These are phyloP conservation scores for Phoxinus phoxinus DNA, from an alignment of 2,113 vertebrate species.

Conservation along the genomic window DNA sequence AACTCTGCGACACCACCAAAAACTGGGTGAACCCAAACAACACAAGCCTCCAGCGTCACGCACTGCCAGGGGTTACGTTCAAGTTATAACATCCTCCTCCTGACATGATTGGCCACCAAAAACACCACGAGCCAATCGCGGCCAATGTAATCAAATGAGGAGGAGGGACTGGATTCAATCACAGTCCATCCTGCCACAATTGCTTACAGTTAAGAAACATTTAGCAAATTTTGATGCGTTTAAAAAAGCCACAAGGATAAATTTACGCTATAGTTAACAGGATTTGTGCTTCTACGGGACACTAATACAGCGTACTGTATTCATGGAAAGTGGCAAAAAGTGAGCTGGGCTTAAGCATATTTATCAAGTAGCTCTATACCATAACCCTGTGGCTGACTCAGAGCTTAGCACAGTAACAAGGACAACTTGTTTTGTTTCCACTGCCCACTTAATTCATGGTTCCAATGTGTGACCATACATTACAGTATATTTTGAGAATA, in stretches of 20 bases:
- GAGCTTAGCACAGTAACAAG: conserved; percentile 1
- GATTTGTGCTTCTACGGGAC: not conserved
- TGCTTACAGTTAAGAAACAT: not conserved
- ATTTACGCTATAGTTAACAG: not conserved
- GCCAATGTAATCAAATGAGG: too few relatives aligned
- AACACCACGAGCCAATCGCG: too few relatives aligned
- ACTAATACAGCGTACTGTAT: not conserved
- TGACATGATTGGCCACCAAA: too few relatives aligned
- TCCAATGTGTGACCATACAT: conserved; percentile 35
- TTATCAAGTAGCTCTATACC: conserved; percentile 28
- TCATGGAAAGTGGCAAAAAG: not conserved
- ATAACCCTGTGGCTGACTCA: conserved; percentile 32
- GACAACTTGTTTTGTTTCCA: conserved; percentile 52
- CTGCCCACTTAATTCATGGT: conserved; percentile 56
- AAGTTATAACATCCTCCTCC: too few relatives aligned
- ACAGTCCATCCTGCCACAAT: too few relatives aligned
- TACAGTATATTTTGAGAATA: conserved; percentile 46
- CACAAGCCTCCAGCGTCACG: too few relatives aligned
- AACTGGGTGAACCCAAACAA: too few relatives aligned
- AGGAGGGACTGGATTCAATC: too few relatives aligned
- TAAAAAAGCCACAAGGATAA: not conserved
- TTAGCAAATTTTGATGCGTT: not conserved
- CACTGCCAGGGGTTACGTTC: too few relatives aligned
- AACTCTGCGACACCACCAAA: too few relatives aligned
- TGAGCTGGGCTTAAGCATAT: conserved; percentile 21